phyloP scores from a whole-genome alignment of 2,888 invertebrate species.

The Plagodis dolabraria region DNA sequence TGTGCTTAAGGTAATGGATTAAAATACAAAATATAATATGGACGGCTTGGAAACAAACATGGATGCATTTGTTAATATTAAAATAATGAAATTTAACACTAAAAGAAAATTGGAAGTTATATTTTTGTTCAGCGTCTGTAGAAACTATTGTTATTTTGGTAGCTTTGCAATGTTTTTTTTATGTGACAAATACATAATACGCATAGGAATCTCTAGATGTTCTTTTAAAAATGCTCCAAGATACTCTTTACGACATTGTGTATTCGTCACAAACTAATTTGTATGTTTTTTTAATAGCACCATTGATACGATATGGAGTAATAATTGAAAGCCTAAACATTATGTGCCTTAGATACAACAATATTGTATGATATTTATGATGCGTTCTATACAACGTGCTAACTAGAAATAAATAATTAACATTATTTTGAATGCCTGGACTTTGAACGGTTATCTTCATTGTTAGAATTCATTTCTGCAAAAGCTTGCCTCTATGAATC shows the following conservation, averaged over 20 bases:
- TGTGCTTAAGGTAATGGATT: constrained; percentile 58
- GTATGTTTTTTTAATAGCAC: constrained; percentile 67
- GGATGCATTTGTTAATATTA: constrained; percentile 71
- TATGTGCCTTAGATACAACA: constrained; percentile 86
- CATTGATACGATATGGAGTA: constrained; percentile 82
- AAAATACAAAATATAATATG: constrained; percentile 54
- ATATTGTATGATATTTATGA: constrained; percentile 85
- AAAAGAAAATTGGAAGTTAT: constrained; percentile 50
- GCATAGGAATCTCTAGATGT: constrained; percentile 11
- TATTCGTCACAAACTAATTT: constrained; percentile 56
- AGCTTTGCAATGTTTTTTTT: constrained; percentile 70
- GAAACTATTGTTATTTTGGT: constrained; percentile 68
- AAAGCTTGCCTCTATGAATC: constrained; percentile 63
- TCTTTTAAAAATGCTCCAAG: constrained; percentile 29
- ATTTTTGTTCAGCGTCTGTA: constrained; percentile 61
- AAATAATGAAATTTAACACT: constrained; percentile 37
- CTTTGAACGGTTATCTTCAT: constrained; percentile 65
- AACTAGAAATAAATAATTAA: constrained; percentile 82
- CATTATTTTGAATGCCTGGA: constrained; percentile 78
- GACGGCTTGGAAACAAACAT: constrained; percentile 51
- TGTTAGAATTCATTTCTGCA: constrained; percentile 73
- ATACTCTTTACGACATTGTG: constrained; percentile 42
- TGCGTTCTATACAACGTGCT: constrained; percentile 85
- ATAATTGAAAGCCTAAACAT: constrained; percentile 84
- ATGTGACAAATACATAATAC: constrained; percentile 53